A percentile compares a stretch with the other conserved stretches of the same genome.
phyloP scores from a whole-genome alignment of 2,888 invertebrate genomes.

The Temnothorax unifasciatus region DNA sequence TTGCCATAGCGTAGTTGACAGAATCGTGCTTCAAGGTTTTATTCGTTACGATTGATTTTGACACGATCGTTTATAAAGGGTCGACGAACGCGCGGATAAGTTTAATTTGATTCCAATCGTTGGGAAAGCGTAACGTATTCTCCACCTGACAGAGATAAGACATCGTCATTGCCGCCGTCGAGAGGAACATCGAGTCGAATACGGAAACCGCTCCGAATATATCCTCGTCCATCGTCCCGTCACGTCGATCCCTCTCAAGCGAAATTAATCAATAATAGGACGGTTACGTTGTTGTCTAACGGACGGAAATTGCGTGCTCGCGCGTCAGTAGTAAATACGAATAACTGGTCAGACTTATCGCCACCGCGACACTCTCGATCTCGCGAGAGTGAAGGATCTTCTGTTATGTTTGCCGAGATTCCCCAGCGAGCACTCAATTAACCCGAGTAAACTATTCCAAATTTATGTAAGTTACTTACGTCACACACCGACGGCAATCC shows the following conservation, averaged over 20 bases:
- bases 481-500: background rate
- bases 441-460: background rate
- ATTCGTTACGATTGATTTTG: background rate
- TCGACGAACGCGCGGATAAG: conserved; percentile 29
- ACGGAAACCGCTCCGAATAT: background rate
- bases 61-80: background rate
- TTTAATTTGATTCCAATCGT: conserved; percentile 32
- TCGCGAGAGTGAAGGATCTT: background rate
- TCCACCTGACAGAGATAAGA: background rate
- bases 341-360: conserved; percentile 57
- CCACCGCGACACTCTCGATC: conserved; percentile 11
- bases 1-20: background rate
- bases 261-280: conserved; percentile 26
- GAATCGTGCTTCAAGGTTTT: background rate
- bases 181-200: background rate
- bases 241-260: conserved; percentile 25
- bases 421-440: background rate
- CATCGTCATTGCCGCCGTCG: background rate
- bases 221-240: conserved; percentile 15
- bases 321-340: conserved; percentile 58
- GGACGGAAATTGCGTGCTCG: conserved; percentile 9
- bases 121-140: background rate
- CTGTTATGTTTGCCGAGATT: conserved; percentile 2
- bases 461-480: conserved; percentile 4
- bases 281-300: background rate